Conservation (phyloP, 2,113 vertebrate species). For the Channa argus region DNA sequence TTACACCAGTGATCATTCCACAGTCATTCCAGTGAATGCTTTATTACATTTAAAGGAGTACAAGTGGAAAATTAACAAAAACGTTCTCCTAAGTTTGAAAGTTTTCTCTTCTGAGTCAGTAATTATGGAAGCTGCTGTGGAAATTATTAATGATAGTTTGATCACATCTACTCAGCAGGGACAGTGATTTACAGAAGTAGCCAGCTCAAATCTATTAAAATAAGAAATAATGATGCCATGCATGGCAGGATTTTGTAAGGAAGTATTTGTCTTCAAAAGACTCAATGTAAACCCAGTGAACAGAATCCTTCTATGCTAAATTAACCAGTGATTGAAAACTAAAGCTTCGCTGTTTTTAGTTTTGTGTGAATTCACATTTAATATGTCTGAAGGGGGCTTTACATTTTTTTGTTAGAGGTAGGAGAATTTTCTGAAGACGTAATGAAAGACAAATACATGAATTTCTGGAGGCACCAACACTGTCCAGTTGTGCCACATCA, state of each 20-base stretch:
- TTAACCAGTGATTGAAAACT: too few species aligned
- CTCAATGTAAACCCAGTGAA: not conserved
- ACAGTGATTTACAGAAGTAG: not conserved
- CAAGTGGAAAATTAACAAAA: too few species aligned
- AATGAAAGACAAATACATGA: too few species aligned
- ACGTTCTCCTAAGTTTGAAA: not conserved
- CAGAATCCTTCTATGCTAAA: too few species aligned
- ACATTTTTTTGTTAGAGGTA: too few species aligned
- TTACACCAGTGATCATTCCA: too few species aligned
- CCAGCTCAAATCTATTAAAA: constrained; percentile 2
- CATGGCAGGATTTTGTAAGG: not conserved
- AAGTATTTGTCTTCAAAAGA: not conserved
- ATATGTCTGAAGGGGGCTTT: too few species aligned
- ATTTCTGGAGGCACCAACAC: not conserved
- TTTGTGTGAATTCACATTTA: too few species aligned
- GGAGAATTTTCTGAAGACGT: too few species aligned
- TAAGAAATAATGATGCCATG: not conserved
- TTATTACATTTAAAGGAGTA: too few species aligned
- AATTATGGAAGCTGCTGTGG: constrained; percentile 1
- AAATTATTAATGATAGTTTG: constrained; percentile 17
- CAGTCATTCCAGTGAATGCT: too few species aligned
- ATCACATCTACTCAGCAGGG: not conserved
- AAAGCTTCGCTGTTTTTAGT: too few species aligned
- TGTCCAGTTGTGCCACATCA: not conserved
- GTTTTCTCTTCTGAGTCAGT: constrained; percentile 12